A percentile compares a stretch with the other conserved stretches of the same genome.
phyloP scores from a whole-genome alignment of 2,113 vertebrate genomes.

The Donacobius atricapilla region DNA sequence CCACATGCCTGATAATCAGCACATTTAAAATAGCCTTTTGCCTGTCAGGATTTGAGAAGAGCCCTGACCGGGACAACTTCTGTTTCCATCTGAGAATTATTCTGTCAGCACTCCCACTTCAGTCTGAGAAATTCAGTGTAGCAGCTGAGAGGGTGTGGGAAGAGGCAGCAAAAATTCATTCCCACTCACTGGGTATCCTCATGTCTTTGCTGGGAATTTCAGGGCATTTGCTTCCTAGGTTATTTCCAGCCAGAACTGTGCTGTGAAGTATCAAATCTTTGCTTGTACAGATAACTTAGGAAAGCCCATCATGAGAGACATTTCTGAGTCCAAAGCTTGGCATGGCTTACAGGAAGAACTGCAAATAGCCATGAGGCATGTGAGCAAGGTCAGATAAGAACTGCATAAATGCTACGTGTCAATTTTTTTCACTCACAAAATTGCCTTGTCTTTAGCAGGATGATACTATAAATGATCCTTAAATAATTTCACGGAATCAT shows the following conservation, averaged over 20 bases:
- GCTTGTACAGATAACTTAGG: not conserved
- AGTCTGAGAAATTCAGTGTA: not conserved
- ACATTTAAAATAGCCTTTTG: conserved; percentile 48
- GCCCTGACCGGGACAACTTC: not conserved
- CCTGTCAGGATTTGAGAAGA: not conserved
- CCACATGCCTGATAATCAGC: conserved; percentile 16
- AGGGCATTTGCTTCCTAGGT: not conserved
- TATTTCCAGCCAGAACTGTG: not conserved
- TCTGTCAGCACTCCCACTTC: conserved; percentile 7
- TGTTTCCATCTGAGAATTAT: not conserved
- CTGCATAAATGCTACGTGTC: not conserved
- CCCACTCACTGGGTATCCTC: not conserved
- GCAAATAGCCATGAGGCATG: not conserved
- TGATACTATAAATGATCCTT: not conserved
- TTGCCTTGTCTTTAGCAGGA: not conserved
- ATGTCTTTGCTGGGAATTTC: not conserved
- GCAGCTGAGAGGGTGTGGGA: conserved; percentile 4
- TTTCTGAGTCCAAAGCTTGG: not conserved
- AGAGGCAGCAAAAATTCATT: not conserved
- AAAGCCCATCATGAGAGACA: not conserved
- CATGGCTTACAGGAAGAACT: not conserved
- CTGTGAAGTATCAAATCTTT: not conserved
- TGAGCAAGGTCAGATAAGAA: not conserved
- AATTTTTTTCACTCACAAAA: not conserved
- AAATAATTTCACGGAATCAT: not conserved